phyloP scores from a whole-genome alignment of 64 coral and sea anemone species.

The Porites lutea region DNA sequence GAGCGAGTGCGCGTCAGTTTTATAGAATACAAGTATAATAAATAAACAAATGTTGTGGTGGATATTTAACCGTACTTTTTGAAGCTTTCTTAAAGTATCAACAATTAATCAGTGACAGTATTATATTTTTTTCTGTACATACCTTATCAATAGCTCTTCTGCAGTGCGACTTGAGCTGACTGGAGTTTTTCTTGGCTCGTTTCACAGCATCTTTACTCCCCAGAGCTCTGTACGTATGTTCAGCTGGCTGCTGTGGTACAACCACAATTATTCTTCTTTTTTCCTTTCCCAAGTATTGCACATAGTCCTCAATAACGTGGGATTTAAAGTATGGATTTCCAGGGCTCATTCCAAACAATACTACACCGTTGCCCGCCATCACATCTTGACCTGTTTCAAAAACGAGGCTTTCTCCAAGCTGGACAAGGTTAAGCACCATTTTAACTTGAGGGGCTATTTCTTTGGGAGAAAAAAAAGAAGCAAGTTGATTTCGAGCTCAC shows the following conservation, averaged over 20 bases:
- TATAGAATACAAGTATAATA: too few relatives aligned
- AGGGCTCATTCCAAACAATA: constrained; percentile 80
- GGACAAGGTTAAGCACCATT: constrained; percentile 34
- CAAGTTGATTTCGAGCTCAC: not conserved
- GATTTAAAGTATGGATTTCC: constrained; percentile 71
- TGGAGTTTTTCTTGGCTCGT: constrained; percentile 67
- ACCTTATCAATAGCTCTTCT: constrained; percentile 76
- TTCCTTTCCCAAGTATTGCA: constrained; percentile 58
- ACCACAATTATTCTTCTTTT: constrained; percentile 50
- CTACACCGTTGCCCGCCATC: constrained; percentile 58
- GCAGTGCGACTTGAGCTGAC: constrained; percentile 58
- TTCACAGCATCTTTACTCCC: constrained; percentile 76
- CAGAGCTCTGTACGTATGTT: constrained; percentile 75
- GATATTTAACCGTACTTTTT: too few relatives aligned
- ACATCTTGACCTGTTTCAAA: constrained; percentile 55
- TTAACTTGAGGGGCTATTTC: not conserved
- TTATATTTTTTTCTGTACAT: not conserved
- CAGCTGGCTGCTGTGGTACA: constrained; percentile 65
- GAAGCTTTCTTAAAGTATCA: too few relatives aligned
- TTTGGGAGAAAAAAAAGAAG: not conserved
- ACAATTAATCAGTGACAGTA: not conserved
- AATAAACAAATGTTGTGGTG: too few relatives aligned
- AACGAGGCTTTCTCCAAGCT: constrained; percentile 35
- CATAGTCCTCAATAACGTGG: constrained; percentile 68
- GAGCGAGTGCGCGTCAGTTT: too few relatives aligned